A percentile compares a stretch with the other conserved stretches of the same genome.
Evolutionary conservation across 2,113 vertebrate genomes (phyloP).

Genomic region (Gila orcuttii): DNA sequence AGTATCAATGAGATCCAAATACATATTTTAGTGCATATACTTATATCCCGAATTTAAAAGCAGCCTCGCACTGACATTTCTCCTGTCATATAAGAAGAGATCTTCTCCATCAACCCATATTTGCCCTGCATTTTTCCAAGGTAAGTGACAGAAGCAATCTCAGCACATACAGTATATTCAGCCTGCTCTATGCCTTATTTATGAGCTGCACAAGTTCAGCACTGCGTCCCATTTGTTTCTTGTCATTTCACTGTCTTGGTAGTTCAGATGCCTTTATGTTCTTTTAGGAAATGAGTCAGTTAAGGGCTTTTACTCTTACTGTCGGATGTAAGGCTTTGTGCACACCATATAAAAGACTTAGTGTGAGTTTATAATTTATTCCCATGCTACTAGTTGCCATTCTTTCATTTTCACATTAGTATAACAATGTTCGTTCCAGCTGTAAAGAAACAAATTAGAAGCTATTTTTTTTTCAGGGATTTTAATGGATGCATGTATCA

Average conservation of each 20-base stretch:
- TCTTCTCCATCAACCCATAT: constrained; percentile 31
- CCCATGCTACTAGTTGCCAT: constrained; percentile 11
- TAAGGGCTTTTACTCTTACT: background rate
- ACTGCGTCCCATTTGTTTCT: constrained; percentile 17
- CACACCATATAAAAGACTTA: background rate
- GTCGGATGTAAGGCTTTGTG: background rate
- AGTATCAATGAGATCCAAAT: background rate
- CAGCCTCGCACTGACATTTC: background rate
- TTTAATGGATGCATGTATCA: background rate
- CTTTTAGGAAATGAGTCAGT: constrained; percentile 19
- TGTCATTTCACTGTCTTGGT: constrained; percentile 37
- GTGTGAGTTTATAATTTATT: background rate
- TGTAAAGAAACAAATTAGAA: background rate
- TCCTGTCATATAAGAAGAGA: constrained; percentile 3
- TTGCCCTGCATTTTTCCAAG: constrained; percentile 28
- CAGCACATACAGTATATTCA: constrained; percentile 6
- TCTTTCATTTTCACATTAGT: background rate
- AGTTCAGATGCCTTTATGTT: constrained; percentile 13
- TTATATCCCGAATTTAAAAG: background rate
- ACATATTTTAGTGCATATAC: background rate
- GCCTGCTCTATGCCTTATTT: constrained; percentile 16
- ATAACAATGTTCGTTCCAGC: background rate
- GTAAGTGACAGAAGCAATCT: constrained; percentile 43
- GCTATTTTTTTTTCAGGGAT: background rate
- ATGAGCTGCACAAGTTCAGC: background rate